Conservation (phyloP, 53 echinoderm and acorn worm genomes). For the Paelopatides confundens region DNA sequence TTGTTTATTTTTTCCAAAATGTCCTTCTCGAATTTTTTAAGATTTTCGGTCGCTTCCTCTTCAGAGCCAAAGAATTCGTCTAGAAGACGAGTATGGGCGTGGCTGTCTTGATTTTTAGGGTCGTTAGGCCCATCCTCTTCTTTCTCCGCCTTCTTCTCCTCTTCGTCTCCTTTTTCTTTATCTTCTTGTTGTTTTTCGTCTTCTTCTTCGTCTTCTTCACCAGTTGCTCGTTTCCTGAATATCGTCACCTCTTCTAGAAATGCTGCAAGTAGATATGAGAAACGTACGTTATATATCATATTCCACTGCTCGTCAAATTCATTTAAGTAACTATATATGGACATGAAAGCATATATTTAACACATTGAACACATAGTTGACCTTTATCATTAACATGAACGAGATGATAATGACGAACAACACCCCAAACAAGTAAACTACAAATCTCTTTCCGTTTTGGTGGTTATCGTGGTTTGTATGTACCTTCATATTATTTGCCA, state of each 20-base stretch:
- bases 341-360: too few species aligned
- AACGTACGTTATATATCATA: too few species aligned
- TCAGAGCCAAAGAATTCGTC: conserved; percentile 20
- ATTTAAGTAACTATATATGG: too few species aligned
- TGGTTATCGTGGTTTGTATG: too few species aligned
- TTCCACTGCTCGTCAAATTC: too few species aligned
- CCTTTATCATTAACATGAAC: too few species aligned
- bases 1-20: conserved; percentile 7
- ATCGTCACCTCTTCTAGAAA: neutral
- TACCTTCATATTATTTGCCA: too few species aligned
- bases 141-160: neutral
- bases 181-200: neutral
- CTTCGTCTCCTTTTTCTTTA: neutral
- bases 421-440: too few species aligned
- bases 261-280: too few species aligned
- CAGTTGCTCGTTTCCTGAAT: neutral
- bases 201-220: neutral
- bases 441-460: too few species aligned
- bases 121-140: neutral
- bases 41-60: neutral
- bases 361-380: too few species aligned
- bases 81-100: neutral
- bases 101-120: neutral
- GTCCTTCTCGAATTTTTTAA: neutral
- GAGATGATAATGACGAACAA: too few species aligned